A percentile compares a stretch with the other conserved stretches of the same genome.
phyloP scores from a whole-genome alignment of 2,113 vertebrate species.

The Ellobius talpinus region DNA sequence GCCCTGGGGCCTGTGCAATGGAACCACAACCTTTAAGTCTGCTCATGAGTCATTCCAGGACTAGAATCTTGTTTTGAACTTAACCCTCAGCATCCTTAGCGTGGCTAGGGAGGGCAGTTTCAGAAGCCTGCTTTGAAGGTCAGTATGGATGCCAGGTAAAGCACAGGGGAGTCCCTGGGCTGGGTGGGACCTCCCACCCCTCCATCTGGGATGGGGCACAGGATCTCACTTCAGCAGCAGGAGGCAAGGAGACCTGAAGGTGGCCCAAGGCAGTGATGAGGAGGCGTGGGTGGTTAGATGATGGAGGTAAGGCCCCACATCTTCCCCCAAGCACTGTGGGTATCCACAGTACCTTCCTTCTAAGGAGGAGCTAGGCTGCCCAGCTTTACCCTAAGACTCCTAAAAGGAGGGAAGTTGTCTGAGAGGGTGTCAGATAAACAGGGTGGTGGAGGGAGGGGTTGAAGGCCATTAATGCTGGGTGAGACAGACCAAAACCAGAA shows the following conservation, averaged over 20 bases:
- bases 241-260: background rate
- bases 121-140: background rate
- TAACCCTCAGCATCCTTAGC: rapidly evolving
- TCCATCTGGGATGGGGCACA: too few species aligned
- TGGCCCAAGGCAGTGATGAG: background rate
- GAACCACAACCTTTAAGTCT: too few species aligned
- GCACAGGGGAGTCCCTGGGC: too few species aligned
- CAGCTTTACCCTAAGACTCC: constrained; percentile 16
- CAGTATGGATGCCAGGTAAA: background rate
- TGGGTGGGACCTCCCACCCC: background rate
- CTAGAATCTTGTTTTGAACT: background rate
- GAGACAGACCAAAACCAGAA: constrained; percentile 73
- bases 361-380: background rate
- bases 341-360: rapidly evolving
- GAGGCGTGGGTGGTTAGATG: rapidly evolving
- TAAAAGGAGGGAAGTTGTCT: background rate
- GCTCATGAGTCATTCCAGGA: background rate
- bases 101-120: rapidly evolving
- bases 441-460: background rate
- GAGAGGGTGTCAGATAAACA: constrained; percentile 68
- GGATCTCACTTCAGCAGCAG: background rate
- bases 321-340: background rate
- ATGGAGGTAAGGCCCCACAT: rapidly evolving
- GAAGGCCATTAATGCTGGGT: constrained; percentile 37
- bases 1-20: rapidly evolving